A percentile compares a stretch with the other conserved stretches of the same genome.
phyloP scores from a whole-genome alignment of 2,888 invertebrate species.

The Piscicola geometra region DNA sequence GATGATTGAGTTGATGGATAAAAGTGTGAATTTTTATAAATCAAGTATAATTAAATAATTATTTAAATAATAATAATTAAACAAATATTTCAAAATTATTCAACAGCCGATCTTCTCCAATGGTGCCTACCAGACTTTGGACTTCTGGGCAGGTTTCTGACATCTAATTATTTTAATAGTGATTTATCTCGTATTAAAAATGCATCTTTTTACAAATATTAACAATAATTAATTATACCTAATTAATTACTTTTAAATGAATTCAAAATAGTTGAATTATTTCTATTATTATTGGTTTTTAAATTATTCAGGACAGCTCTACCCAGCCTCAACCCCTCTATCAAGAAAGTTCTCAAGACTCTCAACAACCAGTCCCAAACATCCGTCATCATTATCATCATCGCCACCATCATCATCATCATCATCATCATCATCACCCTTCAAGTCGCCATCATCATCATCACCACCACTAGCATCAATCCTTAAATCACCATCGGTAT shows the following conservation, averaged over 20 bases:
- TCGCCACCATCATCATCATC: background rate
- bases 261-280: no score
- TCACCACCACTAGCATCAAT: background rate
- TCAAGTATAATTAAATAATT: no score
- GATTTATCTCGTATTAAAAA: no score
- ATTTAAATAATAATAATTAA: background rate
- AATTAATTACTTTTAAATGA: no score
- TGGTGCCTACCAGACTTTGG: background rate
- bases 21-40: no score
- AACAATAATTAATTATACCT: no score
- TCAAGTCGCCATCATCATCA: background rate
- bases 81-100: background rate
- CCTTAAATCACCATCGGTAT: background rate
- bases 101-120: background rate
- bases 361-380: no score
- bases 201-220: no score
- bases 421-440: slow-evolving; percentile 1
- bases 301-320: background rate
- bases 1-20: no score
- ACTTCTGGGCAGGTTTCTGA: background rate
- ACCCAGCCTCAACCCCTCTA: background rate
- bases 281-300: background rate
- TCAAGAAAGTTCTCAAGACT: no score
- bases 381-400: background rate
- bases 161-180: no score